Percentiles rank a stretch among this genome's conserved stretches.
Conservation (phyloP, 2,113 vertebrate genomes). For the Leptobrachium ailaonicum region DNA sequence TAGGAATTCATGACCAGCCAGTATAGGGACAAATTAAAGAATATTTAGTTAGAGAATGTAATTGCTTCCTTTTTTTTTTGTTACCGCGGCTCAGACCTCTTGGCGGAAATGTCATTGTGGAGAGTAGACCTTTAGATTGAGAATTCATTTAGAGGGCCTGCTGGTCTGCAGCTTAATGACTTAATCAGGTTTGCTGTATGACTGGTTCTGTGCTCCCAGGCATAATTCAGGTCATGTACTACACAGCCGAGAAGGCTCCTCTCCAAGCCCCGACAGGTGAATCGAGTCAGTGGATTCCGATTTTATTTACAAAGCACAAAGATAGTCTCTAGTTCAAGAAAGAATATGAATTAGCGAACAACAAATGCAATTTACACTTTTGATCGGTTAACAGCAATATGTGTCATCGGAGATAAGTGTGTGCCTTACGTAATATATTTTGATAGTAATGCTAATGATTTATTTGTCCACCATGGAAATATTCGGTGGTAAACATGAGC, state of each 20-base stretch:
- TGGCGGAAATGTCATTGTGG: constrained; percentile 47
- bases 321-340: too few relatives aligned
- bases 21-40: constrained; percentile 45
- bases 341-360: too few relatives aligned
- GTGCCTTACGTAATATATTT: too few relatives aligned
- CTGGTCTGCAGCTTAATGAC: constrained; percentile 58
- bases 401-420: too few relatives aligned
- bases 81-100: constrained; percentile 52
- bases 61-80: constrained; percentile 48
- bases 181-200: constrained; percentile 64
- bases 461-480: too few relatives aligned
- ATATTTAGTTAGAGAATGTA: constrained; percentile 50
- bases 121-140: constrained; percentile 51
- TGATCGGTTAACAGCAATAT: too few relatives aligned
- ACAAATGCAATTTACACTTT: too few relatives aligned
- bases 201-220: constrained; percentile 52
- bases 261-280: constrained; percentile 29
- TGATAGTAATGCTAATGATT: too few relatives aligned
- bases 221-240: constrained; percentile 26
- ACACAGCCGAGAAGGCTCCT: constrained; percentile 6
- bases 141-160: constrained; percentile 66
- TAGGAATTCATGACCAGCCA: constrained; percentile 42
- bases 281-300: constrained; percentile 2
- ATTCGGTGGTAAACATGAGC: too few relatives aligned
- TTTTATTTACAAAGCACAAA: too few relatives aligned